Evolutionary conservation across 1,140 invertebrate species (phyloP), one percentile per base, ranked within the genome.

Genomic region (Druon quercuslanigerum): DNA sequence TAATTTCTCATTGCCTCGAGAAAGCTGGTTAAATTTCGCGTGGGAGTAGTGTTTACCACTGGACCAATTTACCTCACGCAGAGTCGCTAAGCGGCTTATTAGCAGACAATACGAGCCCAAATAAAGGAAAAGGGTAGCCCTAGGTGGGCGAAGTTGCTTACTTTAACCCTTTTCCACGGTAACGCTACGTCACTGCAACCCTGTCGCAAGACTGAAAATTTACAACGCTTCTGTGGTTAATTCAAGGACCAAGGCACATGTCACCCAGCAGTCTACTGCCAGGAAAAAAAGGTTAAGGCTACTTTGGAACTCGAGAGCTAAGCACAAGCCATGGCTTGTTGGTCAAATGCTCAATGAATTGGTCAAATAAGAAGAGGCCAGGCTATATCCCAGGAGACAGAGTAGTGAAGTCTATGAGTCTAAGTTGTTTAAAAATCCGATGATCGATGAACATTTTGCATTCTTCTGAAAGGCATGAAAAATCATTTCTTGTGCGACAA

Each of bases 81-180:
- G 81, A 76, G 82, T 77, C 72, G 79, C 80, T 87, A 86, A 87
- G 86, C 85, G 76, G 86, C 82, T 87, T 87, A 87, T 87, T 87
- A 87, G 73, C 71, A 60, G n/a, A 85, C 85, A 87, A 86, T 86
- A 75, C 50, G 16, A 52, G 51, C 71, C 73, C 71, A 66, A 75
- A 70, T 60, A 54, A 60, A 54, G 54, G 82, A 66, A 81, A 70
- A 83, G 85, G 84, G 84, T 82, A 83, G 76, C 46, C 40, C 72
- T 66, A 79, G 80, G 73, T 75, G 79, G 78, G 51, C 72, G 33
- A 70, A 46, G 72, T 57, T 46, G 40, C 40, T 46, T 46, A 46
- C 9, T 46, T 81, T 75, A 77, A 76, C 73, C 75, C 77, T 79
- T 81, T 82, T 71, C 71, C 71, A 74, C 75, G 73, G 73, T 71